Base-by-base conservation (phyloP, 2,888 invertebrate genomes). In the Leptinotarsa juncta region DNA sequence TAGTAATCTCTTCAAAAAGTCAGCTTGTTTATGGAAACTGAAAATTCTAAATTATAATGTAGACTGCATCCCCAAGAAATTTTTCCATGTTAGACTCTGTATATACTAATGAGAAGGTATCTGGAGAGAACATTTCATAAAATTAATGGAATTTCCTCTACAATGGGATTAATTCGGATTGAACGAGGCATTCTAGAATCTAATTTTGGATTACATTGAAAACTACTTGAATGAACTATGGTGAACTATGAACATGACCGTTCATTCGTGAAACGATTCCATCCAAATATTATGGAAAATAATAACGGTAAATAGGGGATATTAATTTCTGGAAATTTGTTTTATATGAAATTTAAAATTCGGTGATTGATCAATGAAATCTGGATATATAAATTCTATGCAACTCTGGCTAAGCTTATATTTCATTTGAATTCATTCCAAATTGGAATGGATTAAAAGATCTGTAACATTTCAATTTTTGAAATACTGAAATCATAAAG, bases 161-260 rank as follows among this genome's bases (percentile, higher is more conserved):
- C 18, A 18, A 53, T 53, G 16, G 53, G 53, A 53, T 53, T 53
- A 53, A 53, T 53, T n/a, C n/a, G 5, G 18, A 53, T 53, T 53
- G 53, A 53, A 18, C 53, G 53, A 18, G 16, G 18, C 4, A n/a
- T 53, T 18, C 53, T 53, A 53, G n/a, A 53, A 53, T 53, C 53
- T 53, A 53, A 53, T 53, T 53, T 53, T 53, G 53, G 53, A 16
- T 18, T 18, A 53, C 53, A 53, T 10, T 53, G 53, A 53, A 53
- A 53, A 53, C 53, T 18, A 18, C 53, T 53, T 53, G 18, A 53
- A 18, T 53, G 53, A 18, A 18, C n/a, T 5, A 53, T 53, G 53
- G 18, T 15, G 51, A 53, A n/a, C 18, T 18, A 7, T 16, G n/a
- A 4, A 53, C 18, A 18, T n/a, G 53, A 4, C n/a, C 53, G 16